A percentile compares a stretch with the other conserved stretches of the same genome.
These are phyloP conservation scores for Stomatorhinus ivindoensis DNA, from an alignment of 2,113 vertebrate species.

Conservation along the genomic window DNA sequence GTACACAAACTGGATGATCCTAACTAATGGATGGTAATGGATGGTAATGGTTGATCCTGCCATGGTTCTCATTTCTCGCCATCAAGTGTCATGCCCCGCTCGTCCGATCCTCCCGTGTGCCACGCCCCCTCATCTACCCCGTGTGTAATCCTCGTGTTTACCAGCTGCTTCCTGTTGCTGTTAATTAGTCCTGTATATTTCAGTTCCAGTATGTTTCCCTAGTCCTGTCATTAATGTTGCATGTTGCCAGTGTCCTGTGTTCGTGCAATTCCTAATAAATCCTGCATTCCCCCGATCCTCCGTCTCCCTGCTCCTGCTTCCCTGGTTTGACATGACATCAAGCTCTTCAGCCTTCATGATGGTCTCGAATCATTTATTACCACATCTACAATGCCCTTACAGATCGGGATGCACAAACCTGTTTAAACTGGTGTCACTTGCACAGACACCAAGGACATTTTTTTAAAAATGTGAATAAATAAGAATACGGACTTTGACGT, in stretches of 20 bases:
- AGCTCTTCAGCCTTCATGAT: not conserved
- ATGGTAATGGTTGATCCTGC: not conserved
- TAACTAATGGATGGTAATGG: not conserved
- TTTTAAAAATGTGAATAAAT: not conserved
- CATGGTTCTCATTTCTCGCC: not conserved
- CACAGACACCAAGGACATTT: not conserved
- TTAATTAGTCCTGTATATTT: too few species aligned
- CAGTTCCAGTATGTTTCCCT: too few species aligned
- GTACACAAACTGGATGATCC: not conserved
- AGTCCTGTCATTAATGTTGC: too few species aligned
- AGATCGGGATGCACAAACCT: not conserved
- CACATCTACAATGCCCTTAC: not conserved
- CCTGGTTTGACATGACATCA: not conserved
- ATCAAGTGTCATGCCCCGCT: too few species aligned
- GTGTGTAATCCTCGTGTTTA: too few species aligned
- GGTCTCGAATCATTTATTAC: not conserved
- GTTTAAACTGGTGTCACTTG: not conserved
- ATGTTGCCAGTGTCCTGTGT: too few species aligned
- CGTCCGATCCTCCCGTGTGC: too few species aligned
- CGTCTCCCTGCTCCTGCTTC: too few species aligned
- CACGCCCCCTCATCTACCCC: too few species aligned
- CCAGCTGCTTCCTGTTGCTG: too few species aligned
- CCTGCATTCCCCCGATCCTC: not conserved
- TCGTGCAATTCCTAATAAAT: too few species aligned
- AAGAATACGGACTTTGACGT: not conserved